Conservation (phyloP, 2,113 vertebrate genomes). For the Rhabdornis inornatus region DNA sequence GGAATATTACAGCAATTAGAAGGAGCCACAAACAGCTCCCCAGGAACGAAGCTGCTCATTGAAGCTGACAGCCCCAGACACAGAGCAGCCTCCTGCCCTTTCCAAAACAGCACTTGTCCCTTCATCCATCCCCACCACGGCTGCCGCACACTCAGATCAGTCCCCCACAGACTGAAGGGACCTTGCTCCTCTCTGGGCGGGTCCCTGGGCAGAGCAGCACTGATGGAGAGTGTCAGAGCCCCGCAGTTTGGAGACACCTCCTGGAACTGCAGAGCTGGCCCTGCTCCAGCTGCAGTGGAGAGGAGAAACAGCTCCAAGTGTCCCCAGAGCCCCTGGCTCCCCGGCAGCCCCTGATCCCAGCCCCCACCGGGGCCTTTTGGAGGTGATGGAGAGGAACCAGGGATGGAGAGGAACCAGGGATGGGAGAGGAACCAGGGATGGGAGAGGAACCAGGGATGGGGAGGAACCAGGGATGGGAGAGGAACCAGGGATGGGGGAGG, state of each 20-base stretch:
- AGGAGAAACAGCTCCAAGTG: not conserved
- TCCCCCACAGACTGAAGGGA: not conserved
- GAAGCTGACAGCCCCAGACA: conserved; percentile 15
- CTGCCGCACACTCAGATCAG: not conserved
- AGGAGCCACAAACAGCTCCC: conserved; percentile 46
- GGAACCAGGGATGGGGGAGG: no score
- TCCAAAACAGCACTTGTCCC: not conserved
- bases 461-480: no score
- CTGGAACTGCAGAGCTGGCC: not conserved
- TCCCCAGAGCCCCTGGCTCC: not conserved
- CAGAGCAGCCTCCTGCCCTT: not conserved
- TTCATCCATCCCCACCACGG: not conserved
- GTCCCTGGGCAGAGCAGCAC: not conserved
- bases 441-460: not conserved
- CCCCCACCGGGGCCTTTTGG: not conserved
- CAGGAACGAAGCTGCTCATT: conserved; percentile 22
- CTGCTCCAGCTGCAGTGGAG: not conserved
- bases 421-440: no score
- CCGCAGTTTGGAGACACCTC: not conserved
- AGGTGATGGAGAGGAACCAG: not conserved
- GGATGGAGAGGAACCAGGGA: no score
- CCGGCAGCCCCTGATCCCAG: not conserved
- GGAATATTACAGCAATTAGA: conserved; percentile 60
- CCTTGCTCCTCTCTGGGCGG: not conserved
- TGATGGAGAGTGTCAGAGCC: conserved; percentile 27